Percentiles rank a stretch among this genome's conserved stretches.
These are phyloP conservation scores for Ceratosolen fusciceps DNA, from an alignment of 1,140 invertebrate genomes.

Conservation along the genomic window DNA sequence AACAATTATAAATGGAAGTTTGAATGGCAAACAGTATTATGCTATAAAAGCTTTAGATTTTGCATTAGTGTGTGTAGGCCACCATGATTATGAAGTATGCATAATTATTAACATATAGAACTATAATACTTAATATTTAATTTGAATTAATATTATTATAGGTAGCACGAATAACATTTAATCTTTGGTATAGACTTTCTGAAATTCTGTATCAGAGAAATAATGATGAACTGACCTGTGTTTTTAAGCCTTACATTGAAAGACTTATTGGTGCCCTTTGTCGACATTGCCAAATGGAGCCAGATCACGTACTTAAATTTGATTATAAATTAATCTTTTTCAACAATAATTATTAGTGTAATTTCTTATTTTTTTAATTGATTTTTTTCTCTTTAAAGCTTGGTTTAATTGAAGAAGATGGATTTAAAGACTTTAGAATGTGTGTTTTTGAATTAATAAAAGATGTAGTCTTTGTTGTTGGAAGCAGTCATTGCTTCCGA, in stretches of 20 bases:
- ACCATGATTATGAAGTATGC: conserved; percentile 94
- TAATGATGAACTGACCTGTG: conserved; percentile 80
- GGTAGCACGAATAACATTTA: conserved; percentile 97
- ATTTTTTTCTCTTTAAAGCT: conserved; percentile 71
- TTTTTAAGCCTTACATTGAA: conserved; percentile 93
- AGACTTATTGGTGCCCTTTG: conserved; percentile 87
- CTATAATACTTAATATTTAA: conserved; percentile 35
- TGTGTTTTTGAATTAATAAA: conserved; percentile 95
- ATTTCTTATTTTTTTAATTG: background rate
- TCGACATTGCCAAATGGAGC: conserved; percentile 91
- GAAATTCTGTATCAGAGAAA: conserved; percentile 94
- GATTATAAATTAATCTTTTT: background rate
- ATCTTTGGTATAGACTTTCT: conserved; percentile 96
- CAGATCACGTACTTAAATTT: conserved; percentile 81
- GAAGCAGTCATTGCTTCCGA: conserved; percentile 90
- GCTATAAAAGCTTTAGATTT: conserved; percentile 90
- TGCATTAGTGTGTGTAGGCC: conserved; percentile 91
- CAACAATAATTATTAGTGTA: too few relatives aligned
- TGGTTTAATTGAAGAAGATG: conserved; percentile 86
- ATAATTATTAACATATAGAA: conserved; percentile 19
- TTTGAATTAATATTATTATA: conserved; percentile 65
- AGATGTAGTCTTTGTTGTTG: conserved; percentile 97
- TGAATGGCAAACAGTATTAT: conserved; percentile 77
- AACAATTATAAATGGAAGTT: conserved; percentile 77
- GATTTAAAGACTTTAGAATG: conserved; percentile 86